Evolutionary conservation across 1,140 invertebrate species (phyloP).

Genomic region (Orius insidiosus): DNA sequence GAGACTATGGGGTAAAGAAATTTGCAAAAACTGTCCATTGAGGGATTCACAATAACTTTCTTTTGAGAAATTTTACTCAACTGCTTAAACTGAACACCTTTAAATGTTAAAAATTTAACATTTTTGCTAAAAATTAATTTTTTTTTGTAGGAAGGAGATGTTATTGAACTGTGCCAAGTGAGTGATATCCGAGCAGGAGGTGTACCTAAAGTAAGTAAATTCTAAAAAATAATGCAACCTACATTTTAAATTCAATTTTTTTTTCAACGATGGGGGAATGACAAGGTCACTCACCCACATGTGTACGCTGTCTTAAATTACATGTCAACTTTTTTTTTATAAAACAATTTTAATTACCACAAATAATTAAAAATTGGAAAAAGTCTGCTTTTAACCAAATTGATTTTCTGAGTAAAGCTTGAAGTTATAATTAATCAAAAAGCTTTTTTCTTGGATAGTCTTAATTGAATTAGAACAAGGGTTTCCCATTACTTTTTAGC

Average conservation of each 20-base stretch:
- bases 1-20: too few relatives aligned
- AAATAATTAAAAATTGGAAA: too few relatives aligned
- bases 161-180: slow-evolving; percentile 91
- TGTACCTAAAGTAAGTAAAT: slow-evolving; percentile 55
- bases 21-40: too few relatives aligned
- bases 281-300: neutral
- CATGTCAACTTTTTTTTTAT: neutral
- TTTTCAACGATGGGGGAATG: neutral
- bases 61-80: too few relatives aligned
- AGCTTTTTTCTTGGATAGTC: neutral
- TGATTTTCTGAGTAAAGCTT: too few relatives aligned
- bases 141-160: slow-evolving; percentile 74
- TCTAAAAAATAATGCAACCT: neutral
- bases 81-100: too few relatives aligned
- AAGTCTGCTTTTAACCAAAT: too few relatives aligned
- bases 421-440: neutral
- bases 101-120: too few relatives aligned
- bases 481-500: too few relatives aligned
- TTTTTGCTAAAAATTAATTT: too few relatives aligned
- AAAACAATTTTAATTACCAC: neutral
- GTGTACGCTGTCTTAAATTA: neutral
- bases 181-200: slow-evolving; percentile 86
- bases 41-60: too few relatives aligned
- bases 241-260: neutral
- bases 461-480: too few relatives aligned